Percentiles rank a stretch among this genome's conserved stretches.
Evolutionary conservation across 2,113 vertebrate genomes (phyloP).

Genomic region (Eudyptes chrysolophus): DNA sequence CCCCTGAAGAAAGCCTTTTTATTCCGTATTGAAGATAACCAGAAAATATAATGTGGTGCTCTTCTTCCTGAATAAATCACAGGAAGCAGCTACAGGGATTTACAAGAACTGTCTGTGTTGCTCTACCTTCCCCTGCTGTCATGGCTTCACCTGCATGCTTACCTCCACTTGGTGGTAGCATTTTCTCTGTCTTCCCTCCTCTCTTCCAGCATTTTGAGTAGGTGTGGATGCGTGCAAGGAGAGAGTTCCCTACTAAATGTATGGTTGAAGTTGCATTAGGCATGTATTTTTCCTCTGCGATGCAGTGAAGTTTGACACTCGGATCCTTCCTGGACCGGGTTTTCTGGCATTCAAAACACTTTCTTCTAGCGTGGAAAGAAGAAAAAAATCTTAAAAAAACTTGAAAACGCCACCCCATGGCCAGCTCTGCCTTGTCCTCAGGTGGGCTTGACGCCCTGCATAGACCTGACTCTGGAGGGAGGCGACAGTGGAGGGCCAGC

Average conservation of each 20-base stretch:
- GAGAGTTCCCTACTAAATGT: not conserved
- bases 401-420: not conserved
- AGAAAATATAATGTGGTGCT: rapidly evolving
- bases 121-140: not conserved
- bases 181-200: constrained; percentile 9
- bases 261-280: rapidly evolving
- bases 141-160: rapidly evolving
- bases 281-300: rapidly evolving
- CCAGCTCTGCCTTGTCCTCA: not conserved
- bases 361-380: not conserved
- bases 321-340: not conserved
- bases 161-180: constrained; percentile 49
- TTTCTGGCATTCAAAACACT: not conserved
- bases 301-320: not conserved
- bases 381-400: not conserved
- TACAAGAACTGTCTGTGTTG: rapidly evolving
- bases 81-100: rapidly evolving
- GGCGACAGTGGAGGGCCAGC: not conserved
- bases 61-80: not conserved
- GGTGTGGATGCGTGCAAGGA: not conserved
- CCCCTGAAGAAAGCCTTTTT: not conserved
- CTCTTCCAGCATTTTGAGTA: not conserved
- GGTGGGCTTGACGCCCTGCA: not conserved
- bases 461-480: not conserved
- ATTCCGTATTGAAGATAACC: rapidly evolving